These are phyloP conservation scores for Charadrius vociferus DNA, from an alignment of 2,113 vertebrate genomes.

Conservation along the genomic window DNA sequence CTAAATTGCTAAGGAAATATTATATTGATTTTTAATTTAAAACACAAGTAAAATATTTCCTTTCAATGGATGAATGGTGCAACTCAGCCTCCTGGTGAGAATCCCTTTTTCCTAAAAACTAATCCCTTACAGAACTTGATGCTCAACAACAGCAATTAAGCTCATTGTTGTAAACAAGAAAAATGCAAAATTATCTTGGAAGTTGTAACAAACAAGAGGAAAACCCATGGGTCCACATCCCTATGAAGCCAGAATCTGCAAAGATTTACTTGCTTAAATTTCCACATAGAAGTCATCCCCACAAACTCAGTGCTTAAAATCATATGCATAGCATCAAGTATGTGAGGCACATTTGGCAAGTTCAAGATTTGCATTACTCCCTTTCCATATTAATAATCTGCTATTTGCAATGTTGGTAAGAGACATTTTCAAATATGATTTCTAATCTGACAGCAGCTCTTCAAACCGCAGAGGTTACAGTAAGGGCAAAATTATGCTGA, in stretches of 20 bases:
- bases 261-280: background rate
- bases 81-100: conserved; percentile 4
- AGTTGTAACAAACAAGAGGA: background rate
- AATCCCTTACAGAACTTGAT: background rate
- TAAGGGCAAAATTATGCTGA: background rate
- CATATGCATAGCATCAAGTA: background rate
- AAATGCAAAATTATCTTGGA: background rate
- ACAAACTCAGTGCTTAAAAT: background rate
- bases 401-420: background rate
- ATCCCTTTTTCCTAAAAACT: conserved; percentile 4
- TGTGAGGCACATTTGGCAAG: background rate
- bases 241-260: background rate
- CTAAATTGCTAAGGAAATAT: background rate
- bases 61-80: conserved; percentile 24
- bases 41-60: conserved; percentile 13
- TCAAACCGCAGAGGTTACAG: background rate
- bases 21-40: conserved; percentile 46
- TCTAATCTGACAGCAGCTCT: background rate
- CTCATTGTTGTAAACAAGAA: background rate
- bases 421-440: background rate
- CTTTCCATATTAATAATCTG: conserved; percentile 33
- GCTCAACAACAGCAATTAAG: background rate
- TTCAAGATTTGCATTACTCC: conserved; percentile 14
- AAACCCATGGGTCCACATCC: background rate
- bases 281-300: background rate